phyloP scores from a whole-genome alignment of 1,140 invertebrate species.

The Mylabris phalerata region DNA sequence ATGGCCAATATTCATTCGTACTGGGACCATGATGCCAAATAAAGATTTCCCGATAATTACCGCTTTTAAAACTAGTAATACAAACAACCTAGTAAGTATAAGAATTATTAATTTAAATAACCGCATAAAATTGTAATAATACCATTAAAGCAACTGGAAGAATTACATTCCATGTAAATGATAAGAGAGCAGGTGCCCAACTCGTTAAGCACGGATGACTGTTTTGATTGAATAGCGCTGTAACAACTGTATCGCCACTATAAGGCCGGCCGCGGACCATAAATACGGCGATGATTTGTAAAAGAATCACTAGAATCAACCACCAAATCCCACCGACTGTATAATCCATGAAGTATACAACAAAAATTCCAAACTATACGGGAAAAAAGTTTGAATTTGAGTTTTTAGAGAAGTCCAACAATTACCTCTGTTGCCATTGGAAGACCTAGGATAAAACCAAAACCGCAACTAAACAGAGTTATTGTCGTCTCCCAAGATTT shows the following conservation, averaged over 20 bases:
- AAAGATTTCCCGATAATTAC: conserved; percentile 65
- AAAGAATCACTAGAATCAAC: conserved; percentile 70
- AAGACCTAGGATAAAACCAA: conserved; percentile 77
- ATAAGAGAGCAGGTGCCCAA: conserved; percentile 63
- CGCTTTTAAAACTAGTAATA: conserved; percentile 69
- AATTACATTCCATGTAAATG: conserved; percentile 84
- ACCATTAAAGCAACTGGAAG: conserved; percentile 72
- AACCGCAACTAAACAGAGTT: conserved; percentile 76
- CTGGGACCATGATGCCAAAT: conserved; percentile 56
- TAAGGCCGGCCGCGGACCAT: conserved; percentile 77
- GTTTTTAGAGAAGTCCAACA: background rate
- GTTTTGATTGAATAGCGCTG: conserved; percentile 53
- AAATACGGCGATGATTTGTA: conserved; percentile 71
- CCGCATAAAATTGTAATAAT: conserved; percentile 23
- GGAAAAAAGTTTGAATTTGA: conserved; percentile 22
- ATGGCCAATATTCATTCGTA: conserved; percentile 56
- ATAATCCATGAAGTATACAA: conserved; percentile 80
- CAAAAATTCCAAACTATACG: conserved; percentile 67
- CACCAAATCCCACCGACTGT: conserved; percentile 78
- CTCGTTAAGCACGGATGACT: conserved; percentile 47
- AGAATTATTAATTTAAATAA: conserved; percentile 1
- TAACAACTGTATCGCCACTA: conserved; percentile 72
- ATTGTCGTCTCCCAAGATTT: conserved; percentile 77
- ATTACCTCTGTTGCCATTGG: conserved; percentile 81
- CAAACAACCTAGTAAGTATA: conserved; percentile 56